Conservation (phyloP, 2,888 invertebrate genomes). For the Cryptus armator region DNA sequence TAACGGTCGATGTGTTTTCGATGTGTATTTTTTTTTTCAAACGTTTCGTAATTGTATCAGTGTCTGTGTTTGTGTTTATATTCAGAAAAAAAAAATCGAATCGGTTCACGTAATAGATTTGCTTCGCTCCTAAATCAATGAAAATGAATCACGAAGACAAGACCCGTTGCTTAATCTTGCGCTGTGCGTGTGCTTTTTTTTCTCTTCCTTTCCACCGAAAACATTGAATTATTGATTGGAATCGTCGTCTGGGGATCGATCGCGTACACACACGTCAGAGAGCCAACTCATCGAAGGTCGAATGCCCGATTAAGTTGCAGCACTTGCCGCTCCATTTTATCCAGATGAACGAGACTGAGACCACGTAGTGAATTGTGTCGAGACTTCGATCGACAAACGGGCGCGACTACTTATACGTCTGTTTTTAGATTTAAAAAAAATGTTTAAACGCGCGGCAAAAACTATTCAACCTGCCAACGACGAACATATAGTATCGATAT, state of each 20-base stretch:
- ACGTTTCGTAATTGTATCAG: neutral
- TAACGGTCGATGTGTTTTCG: no score
- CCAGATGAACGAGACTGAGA: conserved; percentile 81
- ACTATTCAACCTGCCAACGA: conserved; percentile 28
- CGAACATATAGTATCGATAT: conserved; percentile 2
- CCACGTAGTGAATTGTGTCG: conserved; percentile 74
- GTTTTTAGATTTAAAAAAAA: conserved; percentile 28
- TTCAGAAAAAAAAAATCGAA: neutral
- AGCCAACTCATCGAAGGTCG: conserved; percentile 77
- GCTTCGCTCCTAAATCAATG: conserved; percentile 14
- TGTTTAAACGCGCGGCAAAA: conserved; percentile 44
- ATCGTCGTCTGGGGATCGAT: conserved; percentile 52
- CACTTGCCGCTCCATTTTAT: conserved; percentile 81
- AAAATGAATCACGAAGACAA: neutral
- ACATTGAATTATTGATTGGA: conserved; percentile 80
- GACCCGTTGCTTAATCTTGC: conserved; percentile 70
- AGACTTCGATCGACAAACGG: conserved; percentile 55
- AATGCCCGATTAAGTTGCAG: conserved; percentile 82
- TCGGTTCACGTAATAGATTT: neutral
- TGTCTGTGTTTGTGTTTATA: neutral
- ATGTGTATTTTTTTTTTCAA: neutral
- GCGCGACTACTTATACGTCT: conserved; percentile 54
- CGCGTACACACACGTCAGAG: conserved; percentile 68
- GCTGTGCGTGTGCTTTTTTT: conserved; percentile 70
- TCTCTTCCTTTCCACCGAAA: conserved; percentile 70